Percentiles rank a stretch among this genome's conserved stretches.
phyloP scores from a whole-genome alignment of 1,140 invertebrate species.

The Papilio xuthus region DNA sequence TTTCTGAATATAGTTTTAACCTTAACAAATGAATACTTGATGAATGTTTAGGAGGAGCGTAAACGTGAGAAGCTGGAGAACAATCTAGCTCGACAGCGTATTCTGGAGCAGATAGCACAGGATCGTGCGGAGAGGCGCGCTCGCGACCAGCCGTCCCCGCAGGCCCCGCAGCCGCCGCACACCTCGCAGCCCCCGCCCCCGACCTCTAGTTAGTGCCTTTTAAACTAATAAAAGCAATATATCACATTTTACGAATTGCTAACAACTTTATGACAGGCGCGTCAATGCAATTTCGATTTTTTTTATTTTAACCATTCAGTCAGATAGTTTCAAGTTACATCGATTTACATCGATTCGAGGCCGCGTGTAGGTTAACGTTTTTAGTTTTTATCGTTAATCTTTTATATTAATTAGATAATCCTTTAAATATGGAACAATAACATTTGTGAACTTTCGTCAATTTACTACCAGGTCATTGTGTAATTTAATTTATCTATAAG shows the following conservation, averaged over 20 bases:
- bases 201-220: slow-evolving; percentile 43
- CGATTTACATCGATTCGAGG: too few species aligned
- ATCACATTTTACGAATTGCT: not conserved
- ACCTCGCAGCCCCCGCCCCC: slow-evolving; percentile 27
- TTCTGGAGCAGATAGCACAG: slow-evolving; percentile 88
- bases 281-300: too few species aligned
- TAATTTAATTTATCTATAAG: slow-evolving; percentile 37
- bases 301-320: too few species aligned
- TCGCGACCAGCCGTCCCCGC: slow-evolving; percentile 52
- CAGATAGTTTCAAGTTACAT: too few species aligned
- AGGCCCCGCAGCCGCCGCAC: slow-evolving; percentile 26
- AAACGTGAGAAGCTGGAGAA: slow-evolving; percentile 88
- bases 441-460: too few species aligned
- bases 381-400: not conserved
- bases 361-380: not conserved
- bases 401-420: too few species aligned
- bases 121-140: slow-evolving; percentile 85
- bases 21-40: too few species aligned
- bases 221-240: not conserved
- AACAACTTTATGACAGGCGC: not conserved
- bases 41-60: slow-evolving; percentile 82
- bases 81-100: slow-evolving; percentile 84
- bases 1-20: too few species aligned
- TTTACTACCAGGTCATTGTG: not conserved
- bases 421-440: too few species aligned